Percentiles rank a stretch among this genome's conserved stretches.
Conservation (phyloP, 92 coral and sea anemone species). For the Phymanthus crucifer region DNA sequence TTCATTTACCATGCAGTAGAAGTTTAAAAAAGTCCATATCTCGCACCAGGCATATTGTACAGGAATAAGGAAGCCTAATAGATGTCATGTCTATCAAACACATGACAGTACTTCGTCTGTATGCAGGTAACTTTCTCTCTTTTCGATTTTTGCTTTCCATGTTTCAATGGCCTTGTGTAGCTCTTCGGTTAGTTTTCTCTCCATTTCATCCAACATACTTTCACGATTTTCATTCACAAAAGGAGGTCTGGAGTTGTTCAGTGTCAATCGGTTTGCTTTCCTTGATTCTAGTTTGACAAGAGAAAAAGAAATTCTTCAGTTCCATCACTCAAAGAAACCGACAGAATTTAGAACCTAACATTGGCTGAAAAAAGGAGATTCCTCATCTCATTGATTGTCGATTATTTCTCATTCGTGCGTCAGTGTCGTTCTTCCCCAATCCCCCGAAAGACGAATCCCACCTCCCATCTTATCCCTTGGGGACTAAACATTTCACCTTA, state of each 20-base stretch:
- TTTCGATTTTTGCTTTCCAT: slow-evolving; percentile 29
- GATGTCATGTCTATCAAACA: slow-evolving; percentile 19
- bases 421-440: no score
- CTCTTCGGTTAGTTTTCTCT: slow-evolving; percentile 32
- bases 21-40: background rate
- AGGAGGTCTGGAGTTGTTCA: slow-evolving; percentile 29
- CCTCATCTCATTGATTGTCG: no score
- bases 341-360: no score
- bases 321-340: background rate
- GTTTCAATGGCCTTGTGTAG: slow-evolving; percentile 32
- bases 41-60: background rate
- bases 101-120: slow-evolving; percentile 46
- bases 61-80: background rate
- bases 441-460: no score
- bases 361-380: no score
- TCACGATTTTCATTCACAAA: slow-evolving; percentile 32
- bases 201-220: slow-evolving; percentile 39
- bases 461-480: no score
- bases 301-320: background rate
- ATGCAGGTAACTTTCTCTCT: slow-evolving; percentile 27
- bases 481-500: no score
- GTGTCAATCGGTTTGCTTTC: background rate
- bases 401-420: no score
- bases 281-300: background rate
- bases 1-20: no score